Conservation (phyloP, 2,113 vertebrate genomes). For the Saguinus midas region DNA sequence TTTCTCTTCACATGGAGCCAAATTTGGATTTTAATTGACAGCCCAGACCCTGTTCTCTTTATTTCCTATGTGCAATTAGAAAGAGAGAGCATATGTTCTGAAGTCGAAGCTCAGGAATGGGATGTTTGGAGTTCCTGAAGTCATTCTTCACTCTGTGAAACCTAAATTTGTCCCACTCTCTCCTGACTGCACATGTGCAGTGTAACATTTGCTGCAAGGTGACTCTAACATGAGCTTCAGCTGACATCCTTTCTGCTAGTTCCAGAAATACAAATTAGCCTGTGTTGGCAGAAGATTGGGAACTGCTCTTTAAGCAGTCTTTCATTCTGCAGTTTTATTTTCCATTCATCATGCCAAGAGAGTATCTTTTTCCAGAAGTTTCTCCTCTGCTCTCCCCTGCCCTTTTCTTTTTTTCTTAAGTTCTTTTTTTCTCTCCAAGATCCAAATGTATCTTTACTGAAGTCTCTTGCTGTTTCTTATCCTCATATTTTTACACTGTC, state of each 20-base stretch:
- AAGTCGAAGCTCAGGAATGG: not conserved
- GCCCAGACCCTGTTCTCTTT: not conserved
- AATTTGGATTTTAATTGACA: conserved; percentile 3
- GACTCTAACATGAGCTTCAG: conserved; percentile 78
- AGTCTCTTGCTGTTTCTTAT: conserved; percentile 61
- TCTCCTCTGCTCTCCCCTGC: conserved; percentile 76
- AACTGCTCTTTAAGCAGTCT: conserved; percentile 80
- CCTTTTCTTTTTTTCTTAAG: conserved; percentile 64
- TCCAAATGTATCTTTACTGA: conserved; percentile 74
- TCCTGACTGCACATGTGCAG: not conserved
- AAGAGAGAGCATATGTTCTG: not conserved
- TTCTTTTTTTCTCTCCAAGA: conserved; percentile 73
- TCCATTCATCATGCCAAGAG: conserved; percentile 84
- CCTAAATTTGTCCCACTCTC: not conserved
- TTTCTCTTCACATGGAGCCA: not conserved
- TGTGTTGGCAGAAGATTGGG: conserved; percentile 82
- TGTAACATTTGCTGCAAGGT: conserved; percentile 75
- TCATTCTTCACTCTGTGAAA: not conserved
- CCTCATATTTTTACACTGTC: conserved; percentile 44
- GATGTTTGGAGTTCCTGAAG: conserved; percentile 35
- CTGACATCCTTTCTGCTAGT: conserved; percentile 78
- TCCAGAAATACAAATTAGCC: conserved; percentile 85
- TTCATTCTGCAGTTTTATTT: conserved; percentile 86
- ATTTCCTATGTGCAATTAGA: not conserved
- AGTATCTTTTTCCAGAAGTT: conserved; percentile 85